Percentiles rank a stretch among this genome's conserved stretches.
Evolutionary conservation across 2,888 invertebrate species (phyloP).

Genomic region (Aporophyla nigra): DNA sequence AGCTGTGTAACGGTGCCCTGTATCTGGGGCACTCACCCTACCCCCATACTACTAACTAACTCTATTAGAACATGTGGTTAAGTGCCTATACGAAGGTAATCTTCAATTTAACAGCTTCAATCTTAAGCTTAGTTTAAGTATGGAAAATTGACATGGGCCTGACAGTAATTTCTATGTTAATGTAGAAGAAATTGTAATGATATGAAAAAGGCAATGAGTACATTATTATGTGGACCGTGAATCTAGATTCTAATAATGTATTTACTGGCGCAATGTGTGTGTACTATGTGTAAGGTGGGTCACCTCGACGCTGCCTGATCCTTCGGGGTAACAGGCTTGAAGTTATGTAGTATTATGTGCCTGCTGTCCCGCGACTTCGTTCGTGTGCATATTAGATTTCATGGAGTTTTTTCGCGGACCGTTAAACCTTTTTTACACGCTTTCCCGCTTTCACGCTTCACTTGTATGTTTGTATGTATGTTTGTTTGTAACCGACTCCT

Average conservation of each 20-base stretch:
- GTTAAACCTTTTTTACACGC: no score
- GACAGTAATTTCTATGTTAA: constrained; percentile 6
- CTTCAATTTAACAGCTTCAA: constrained; percentile 27
- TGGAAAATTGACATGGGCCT: background rate
- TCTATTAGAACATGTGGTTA: background rate
- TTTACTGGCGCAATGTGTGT: background rate
- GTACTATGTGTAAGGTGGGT: no score
- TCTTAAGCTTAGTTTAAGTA: constrained; percentile 36
- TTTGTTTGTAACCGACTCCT: no score
- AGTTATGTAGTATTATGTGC: no score
- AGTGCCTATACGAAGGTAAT: background rate
- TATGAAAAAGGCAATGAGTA: background rate
- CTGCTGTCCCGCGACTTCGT: no score
- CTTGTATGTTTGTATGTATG: no score
- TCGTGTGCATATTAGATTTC: no score
- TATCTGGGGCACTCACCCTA: constrained; percentile 43
- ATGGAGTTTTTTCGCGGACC: no score
- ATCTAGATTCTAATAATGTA: background rate
- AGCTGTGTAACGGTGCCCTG: constrained; percentile 34
- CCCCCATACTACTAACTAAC: background rate
- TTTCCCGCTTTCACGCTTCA: no score
- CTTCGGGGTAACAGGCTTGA: no score
- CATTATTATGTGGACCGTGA: background rate
- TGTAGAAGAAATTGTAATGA: background rate
- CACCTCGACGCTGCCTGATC: background rate